Evolutionary conservation across 2,113 vertebrate genomes (phyloP), one percentile per base, ranked within the genome.

Genomic region (Aldabrachelys gigantea): DNA sequence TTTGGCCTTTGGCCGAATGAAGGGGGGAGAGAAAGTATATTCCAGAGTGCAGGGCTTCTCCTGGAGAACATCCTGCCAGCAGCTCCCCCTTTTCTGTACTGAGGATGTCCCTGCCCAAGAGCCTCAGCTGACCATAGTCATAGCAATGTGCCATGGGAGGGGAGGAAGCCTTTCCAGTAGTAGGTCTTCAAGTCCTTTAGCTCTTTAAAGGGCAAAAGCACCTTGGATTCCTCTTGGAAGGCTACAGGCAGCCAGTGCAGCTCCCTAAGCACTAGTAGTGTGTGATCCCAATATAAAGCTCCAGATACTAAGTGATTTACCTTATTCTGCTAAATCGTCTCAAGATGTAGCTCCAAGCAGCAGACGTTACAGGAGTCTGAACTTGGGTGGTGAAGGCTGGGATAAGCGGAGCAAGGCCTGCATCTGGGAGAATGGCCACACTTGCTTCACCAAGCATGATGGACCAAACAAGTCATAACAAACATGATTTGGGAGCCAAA

Each of bases 311-410:
- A 84, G 41, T 0, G 19, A 44, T 85, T n/a, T 52, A 9, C 76
- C 89, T 69, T 85, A 22, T 89, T 82, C 1, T 17, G 82, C 31
- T 41, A 47, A 5, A 44, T 72, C 19, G 5, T 38, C 17, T 6
- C 22, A 49, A 10, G 19, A 85, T 78, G 52, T 44, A 8, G 53
- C 8, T 38, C 0, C 8, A 47, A 27, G 1, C 10, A 25, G 38
- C 16, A 25, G 24, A 14, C 6, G 3, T 50, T 57, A 1, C 3
- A 65, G 72, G 29, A 93, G n/a, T 47, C 19, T 0, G 0, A 0
- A 65, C n/a, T 35, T 27, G 47, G 62, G 87, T 65, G 41, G 47
- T 31, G 44, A 24, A n/a, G 16, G 31, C 80, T 27, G 52, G 24
- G 52, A 7, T 24, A 24, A 35, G 47, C 31, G 31, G 83, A 82